Base-by-base conservation (phyloP, 2,797 vertebrate genomes). In the Sebastolobus alascanus region DNA sequence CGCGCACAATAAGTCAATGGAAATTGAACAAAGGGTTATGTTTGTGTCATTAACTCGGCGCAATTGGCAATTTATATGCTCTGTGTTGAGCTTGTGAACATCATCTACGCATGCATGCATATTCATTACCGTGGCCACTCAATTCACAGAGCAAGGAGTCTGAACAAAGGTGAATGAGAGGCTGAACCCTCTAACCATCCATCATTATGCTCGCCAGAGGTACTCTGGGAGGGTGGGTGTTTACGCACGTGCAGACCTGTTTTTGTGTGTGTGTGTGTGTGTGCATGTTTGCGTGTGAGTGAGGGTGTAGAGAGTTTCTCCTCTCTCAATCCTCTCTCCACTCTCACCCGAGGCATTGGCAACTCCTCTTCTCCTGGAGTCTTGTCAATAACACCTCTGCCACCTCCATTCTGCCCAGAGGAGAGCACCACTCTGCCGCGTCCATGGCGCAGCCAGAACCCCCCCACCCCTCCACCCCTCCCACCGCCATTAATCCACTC, bases 401-500 rank as follows among this genome's bases (percentile, higher is more conserved):
- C 86, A 77, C 84, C 90, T 84, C 88, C 66, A 77, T 75, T 75
- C 82, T 76, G 88, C 90, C 88, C 87, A 84, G 80, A 91, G 92
- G 90, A 89, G 83, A 88, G 78, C 64, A 73, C 46, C 86, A 80
- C 84, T 87, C 67, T 13, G 84, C 87, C 85, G 81, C 83, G 81
- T 88, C 79, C 66, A 40, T 66, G 84, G 79, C 43, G 3, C 79
- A 82, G 75, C 77, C 81, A 79, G 83, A 88, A 82, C 83, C 79
- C 86, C 84, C 83, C 81, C 78, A 84, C 80, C 80, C 84, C 82
- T 84, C 85, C 8, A 4, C 6, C 80, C 68, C 83, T 81, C 84
- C 75, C 27, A 70, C 93, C 79, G 75, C 93, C 89, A 95, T 96
- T 96, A 95, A 96, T 96, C 95, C 95, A 96, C 92, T 96, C 87